These are phyloP conservation scores for Camponotus fellah DNA, from an alignment of 2,888 invertebrate genomes.

Conservation along the genomic window DNA sequence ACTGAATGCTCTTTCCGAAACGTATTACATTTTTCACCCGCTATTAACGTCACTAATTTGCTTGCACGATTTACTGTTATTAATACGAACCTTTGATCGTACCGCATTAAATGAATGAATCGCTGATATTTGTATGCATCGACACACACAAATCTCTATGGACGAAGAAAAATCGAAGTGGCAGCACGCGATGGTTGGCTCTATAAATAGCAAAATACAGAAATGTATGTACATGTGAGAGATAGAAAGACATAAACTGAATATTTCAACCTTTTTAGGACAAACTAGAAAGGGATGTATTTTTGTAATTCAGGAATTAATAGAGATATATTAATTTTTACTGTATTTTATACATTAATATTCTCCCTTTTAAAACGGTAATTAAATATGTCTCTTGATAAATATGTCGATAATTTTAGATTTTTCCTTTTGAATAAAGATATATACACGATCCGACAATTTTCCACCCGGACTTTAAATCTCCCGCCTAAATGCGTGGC, in stretches of 20 bases:
- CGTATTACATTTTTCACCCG: not conserved
- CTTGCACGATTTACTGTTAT: conserved; percentile 32
- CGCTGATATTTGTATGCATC: conserved; percentile 29
- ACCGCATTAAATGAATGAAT: conserved; percentile 17
- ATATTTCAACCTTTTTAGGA: not conserved
- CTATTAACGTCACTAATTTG: conserved; percentile 37
- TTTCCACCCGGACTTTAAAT: too few species aligned
- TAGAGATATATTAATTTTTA: not conserved
- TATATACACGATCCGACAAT: not conserved
- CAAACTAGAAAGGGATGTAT: not conserved
- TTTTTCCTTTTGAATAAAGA: not conserved
- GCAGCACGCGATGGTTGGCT: conserved; percentile 24
- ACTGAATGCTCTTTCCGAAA: conserved; percentile 33
- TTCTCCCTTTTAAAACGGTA: not conserved
- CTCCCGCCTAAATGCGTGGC: too few species aligned
- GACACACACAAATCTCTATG: conserved; percentile 8
- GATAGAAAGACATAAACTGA: not conserved
- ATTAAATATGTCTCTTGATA: not conserved
- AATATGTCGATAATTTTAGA: not conserved
- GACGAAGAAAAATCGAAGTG: conserved; percentile 33
- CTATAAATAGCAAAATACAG: conserved; percentile 38
- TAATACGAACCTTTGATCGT: conserved; percentile 37
- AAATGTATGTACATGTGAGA: conserved; percentile 14
- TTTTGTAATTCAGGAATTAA: not conserved
- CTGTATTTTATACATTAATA: too few species aligned